Percentiles rank a stretch among this genome's conserved stretches.
Conservation (phyloP, 2,797 vertebrate genomes). For the Philypnodon macrostomus region DNA sequence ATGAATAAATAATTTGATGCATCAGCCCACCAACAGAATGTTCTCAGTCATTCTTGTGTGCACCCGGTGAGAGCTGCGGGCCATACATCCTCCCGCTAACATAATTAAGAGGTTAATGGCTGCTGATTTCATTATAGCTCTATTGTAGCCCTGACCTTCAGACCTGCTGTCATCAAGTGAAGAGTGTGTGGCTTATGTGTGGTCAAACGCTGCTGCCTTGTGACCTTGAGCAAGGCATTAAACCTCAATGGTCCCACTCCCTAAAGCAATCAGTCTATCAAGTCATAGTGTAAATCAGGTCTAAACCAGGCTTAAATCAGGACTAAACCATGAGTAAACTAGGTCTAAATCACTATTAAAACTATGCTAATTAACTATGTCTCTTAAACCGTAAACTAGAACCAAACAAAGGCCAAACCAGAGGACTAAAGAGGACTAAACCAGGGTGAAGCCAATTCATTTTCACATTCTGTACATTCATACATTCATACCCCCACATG, state of each 20-base stretch:
- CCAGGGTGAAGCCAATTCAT: too few species aligned
- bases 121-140: slow-evolving; percentile 68
- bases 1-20: too few species aligned
- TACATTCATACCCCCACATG: too few species aligned
- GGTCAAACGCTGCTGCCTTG: slow-evolving; percentile 18
- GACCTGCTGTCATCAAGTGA: slow-evolving; percentile 50
- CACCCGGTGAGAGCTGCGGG: slow-evolving; percentile 32
- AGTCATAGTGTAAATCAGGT: too few species aligned
- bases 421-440: too few species aligned
- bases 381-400: too few species aligned
- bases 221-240: slow-evolving; percentile 59
- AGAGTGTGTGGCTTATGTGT: background rate
- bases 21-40: slow-evolving; percentile 24
- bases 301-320: too few species aligned
- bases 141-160: slow-evolving; percentile 70
- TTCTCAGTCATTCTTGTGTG: slow-evolving; percentile 17
- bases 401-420: too few species aligned
- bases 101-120: slow-evolving; percentile 71
- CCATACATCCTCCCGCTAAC: slow-evolving; percentile 56
- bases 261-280: slow-evolving; percentile 15
- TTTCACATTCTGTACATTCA: too few species aligned
- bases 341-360: too few species aligned
- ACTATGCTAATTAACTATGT: too few species aligned
- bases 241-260: slow-evolving; percentile 3
- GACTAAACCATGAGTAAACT: too few species aligned